Evolutionary conservation across 2,888 invertebrate species (phyloP).

Genomic region (Melolontha melolontha): DNA sequence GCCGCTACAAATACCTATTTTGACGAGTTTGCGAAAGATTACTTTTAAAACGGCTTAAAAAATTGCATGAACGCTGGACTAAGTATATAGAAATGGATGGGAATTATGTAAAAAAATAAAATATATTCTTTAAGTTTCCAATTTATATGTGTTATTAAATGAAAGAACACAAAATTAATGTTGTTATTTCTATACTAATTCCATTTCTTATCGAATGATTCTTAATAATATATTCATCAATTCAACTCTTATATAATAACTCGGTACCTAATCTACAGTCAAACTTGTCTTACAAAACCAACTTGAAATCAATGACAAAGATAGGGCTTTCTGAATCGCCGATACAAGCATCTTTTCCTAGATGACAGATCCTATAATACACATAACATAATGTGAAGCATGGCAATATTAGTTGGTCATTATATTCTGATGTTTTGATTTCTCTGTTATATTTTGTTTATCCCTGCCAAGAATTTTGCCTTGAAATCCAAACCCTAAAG

Average conservation of each 20-base stretch:
- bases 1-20: too few species aligned
- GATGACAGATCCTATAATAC: slow-evolving; percentile 6
- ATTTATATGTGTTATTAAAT: too few species aligned
- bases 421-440: slow-evolving; percentile 1
- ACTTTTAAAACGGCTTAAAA: too few species aligned
- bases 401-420: background rate
- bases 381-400: background rate
- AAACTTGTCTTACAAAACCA: slow-evolving; percentile 7
- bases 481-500: slow-evolving; percentile 26
- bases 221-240: background rate
- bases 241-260: slow-evolving; percentile 2
- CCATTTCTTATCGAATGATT: background rate
- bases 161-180: too few species aligned
- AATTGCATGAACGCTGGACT: too few species aligned
- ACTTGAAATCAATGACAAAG: slow-evolving; percentile 15
- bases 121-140: too few species aligned
- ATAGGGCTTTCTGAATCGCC: slow-evolving; percentile 29
- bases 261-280: slow-evolving; percentile 11
- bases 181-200: too few species aligned
- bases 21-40: too few species aligned
- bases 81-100: too few species aligned
- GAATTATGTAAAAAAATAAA: too few species aligned
- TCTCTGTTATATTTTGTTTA: background rate
- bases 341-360: background rate
- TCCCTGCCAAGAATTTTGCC: too few species aligned